Base-by-base conservation (phyloP, 2,888 invertebrate species). In the Conchocele bisecta region DNA sequence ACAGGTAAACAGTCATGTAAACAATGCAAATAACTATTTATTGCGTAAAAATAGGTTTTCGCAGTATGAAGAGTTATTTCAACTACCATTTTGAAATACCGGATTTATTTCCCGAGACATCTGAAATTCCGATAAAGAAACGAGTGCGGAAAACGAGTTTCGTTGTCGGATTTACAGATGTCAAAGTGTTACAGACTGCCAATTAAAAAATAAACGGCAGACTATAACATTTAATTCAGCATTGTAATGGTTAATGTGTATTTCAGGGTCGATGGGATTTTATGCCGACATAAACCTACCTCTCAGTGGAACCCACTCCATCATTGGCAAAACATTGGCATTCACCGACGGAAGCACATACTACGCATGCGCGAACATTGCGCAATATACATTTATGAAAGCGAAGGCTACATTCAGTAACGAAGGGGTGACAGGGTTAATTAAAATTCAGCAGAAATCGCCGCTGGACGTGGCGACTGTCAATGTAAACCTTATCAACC, bases 391-490 rank as follows among this genome's bases (percentile, higher is more conserved):
- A 13, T 75, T 83, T 69, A 87, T 74, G 73, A 79, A 48, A 77
- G 88, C 60, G 42, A 71, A 42, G 73, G 89, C 79, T 7, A 59
- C 57, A 4, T 83, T 92, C 75, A 90, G 86, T 75, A 83, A 87
- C 68, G 84, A 95, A 42, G 97, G 97, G 4, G 94, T 97, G 24
- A 94, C 94, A 86, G 97, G 97, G 0, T 94, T 94, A 57, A 93
- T 98, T 2, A 94, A 93, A 11, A 93, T 98, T 71, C 93, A 93
- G 0, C 97, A 97, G 91, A 93, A 94, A 33, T 96, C 96, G 0
- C 95, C 94, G 26, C 96, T 95, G 89, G 95, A 97, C 90, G 95
- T 83, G 9, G 89, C 89, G 0, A 63, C 65, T 4, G 81, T 89
- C 2, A 63, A 94, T 87, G 94, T 97, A 83, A 87, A 89, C 57